Evolutionary conservation across 2,113 vertebrate species (phyloP).

Genomic region (Vulpes ferrilata): DNA sequence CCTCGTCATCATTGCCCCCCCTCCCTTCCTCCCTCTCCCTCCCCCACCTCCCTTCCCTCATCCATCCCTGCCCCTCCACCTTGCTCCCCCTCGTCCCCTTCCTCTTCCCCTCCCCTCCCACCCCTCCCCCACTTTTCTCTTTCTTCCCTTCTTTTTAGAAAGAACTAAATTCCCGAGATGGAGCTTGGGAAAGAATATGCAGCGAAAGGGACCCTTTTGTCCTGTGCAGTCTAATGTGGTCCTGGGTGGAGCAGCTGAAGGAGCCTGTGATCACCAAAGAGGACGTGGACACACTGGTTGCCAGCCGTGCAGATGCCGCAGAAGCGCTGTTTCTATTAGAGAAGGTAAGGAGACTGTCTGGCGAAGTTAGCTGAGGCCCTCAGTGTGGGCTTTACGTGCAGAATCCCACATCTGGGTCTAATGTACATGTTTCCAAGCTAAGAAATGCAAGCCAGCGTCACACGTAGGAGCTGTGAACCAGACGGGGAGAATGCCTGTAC

Average conservation of each 20-base stretch:
- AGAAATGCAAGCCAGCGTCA: neutral
- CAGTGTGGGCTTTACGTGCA: neutral
- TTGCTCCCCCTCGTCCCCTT: neutral
- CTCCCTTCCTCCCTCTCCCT: no score
- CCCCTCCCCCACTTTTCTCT: neutral
- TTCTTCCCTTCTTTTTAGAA: conserved; percentile 86
- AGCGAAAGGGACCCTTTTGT: conserved; percentile 94
- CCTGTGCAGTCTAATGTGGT: conserved; percentile 96
- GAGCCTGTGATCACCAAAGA: conserved; percentile 93
- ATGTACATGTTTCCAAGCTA: neutral
- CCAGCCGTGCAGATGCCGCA: conserved; percentile 85
- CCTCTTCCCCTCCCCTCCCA: neutral
- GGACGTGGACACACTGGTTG: conserved; percentile 89
- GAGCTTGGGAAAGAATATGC: conserved; percentile 96
- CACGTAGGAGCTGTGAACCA: conserved; percentile 44
- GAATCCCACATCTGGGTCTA: neutral
- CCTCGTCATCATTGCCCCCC: no score
- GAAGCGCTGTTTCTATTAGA: conserved; percentile 91
- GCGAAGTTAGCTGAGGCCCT: neutral
- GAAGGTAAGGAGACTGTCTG: conserved; percentile 89
- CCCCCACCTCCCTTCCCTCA: neutral
- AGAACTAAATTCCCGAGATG: conserved; percentile 95
- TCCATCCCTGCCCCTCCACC: no score
- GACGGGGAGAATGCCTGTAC: neutral
- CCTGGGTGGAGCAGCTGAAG: conserved; percentile 97